Conservation (phyloP, 2,797 vertebrate genomes). For the Numenius phaeopus region DNA sequence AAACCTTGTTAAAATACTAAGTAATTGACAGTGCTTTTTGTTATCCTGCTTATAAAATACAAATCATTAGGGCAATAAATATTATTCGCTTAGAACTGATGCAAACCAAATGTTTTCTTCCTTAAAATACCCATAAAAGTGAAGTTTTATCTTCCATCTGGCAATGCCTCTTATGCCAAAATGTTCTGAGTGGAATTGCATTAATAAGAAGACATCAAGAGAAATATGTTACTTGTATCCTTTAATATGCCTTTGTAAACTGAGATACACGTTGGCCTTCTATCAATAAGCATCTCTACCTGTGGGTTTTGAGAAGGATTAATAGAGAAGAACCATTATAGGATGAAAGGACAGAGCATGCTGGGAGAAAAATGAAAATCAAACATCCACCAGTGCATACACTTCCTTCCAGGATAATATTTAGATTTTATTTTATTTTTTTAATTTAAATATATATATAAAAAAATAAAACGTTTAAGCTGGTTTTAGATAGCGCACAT, state of each 20-base stretch:
- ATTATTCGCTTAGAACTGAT: slow-evolving; percentile 75
- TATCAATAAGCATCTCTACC: slow-evolving; percentile 82
- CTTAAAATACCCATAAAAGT: slow-evolving; percentile 73
- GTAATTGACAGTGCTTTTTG: slow-evolving; percentile 73
- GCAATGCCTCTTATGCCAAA: slow-evolving; percentile 77
- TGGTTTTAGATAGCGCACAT: slow-evolving; percentile 78
- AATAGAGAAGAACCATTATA: slow-evolving; percentile 77
- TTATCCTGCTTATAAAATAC: slow-evolving; percentile 74
- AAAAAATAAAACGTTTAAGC: slow-evolving; percentile 68
- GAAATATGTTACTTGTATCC: slow-evolving; percentile 78
- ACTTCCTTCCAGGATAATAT: slow-evolving; percentile 80
- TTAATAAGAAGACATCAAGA: slow-evolving; percentile 80
- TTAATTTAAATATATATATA: slow-evolving; percentile 67
- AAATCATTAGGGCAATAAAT: slow-evolving; percentile 75
- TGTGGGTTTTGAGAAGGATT: slow-evolving; percentile 78
- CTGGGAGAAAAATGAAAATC: slow-evolving; percentile 83
- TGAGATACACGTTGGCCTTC: slow-evolving; percentile 66
- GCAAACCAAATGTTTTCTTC: slow-evolving; percentile 80
- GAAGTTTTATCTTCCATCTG: slow-evolving; percentile 81
- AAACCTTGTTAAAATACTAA: slow-evolving; percentile 63
- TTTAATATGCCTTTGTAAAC: slow-evolving; percentile 77
- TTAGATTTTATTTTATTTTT: slow-evolving; percentile 72
- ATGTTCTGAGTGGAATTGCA: slow-evolving; percentile 75
- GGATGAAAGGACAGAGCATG: slow-evolving; percentile 79
- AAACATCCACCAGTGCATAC: slow-evolving; percentile 76